Evolutionary conservation across 1,140 invertebrate species (phyloP), one percentile per base, ranked within the genome.

Genomic region (Lepidurus packardi): DNA sequence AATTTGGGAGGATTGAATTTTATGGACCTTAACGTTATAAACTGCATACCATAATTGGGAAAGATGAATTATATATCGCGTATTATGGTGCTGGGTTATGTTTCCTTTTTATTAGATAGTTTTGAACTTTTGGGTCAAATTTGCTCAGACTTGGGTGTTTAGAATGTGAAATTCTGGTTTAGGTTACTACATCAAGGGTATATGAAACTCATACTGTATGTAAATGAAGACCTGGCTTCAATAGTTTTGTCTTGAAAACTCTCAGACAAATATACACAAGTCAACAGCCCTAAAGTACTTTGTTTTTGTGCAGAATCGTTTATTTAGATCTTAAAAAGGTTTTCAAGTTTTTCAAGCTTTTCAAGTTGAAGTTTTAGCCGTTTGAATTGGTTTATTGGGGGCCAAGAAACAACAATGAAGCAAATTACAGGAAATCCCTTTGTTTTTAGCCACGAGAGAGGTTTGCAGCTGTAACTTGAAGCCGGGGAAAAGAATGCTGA

Each of bases 391-490:
- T 65, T 65, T 65, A 65, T 16, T 34, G 34, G 53, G 21, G 13
- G 53, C 53, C 53, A 65, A 65, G 21, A 65, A 65, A 21, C 13
- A 7, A 16, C 16, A 21, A 21, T 65, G 53, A 65, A 65, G 9
- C 21, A 65, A 21, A 34, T 34, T 34, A 21, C 53, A 65, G 53
- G 53, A 65, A 65, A 65, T 65, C 53, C 53, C 53, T 65, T 65
- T 65, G 53, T 65, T 65, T 65, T n/a, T n/a, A 3, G 53, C 53
- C 21, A 65, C 2, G 16, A 21, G 10, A 65, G 53, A 65, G 53
- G 53, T 21, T 65, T n/a, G 53, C 21, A 65, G 53, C 53, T n/a
- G 53, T 65, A 65, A 65, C 53, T 65, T 13, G 53, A 65, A 65
- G 21, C 53, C 21, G 53, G 53, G 21, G 4, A 65, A 65, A 65